Evolutionary conservation across 2,113 vertebrate genomes (phyloP), one percentile per base, ranked within the genome.

Genomic region (Gambusia holbrooki): DNA sequence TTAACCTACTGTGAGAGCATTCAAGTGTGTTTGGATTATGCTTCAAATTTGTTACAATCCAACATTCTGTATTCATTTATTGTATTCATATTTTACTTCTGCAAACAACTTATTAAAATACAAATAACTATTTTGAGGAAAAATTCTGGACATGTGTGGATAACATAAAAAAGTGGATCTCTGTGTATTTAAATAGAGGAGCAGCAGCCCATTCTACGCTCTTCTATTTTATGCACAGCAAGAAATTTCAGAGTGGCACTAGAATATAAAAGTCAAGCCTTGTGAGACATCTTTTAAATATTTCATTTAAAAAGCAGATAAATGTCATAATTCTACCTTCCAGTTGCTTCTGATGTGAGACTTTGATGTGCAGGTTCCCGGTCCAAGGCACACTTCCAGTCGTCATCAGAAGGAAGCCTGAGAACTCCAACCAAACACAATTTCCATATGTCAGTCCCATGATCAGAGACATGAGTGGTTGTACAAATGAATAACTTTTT

Each of bases 361-460:
- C 81, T 90, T 86, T 89, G 89, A 88, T 89, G 76, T 79, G 67
- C 68, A 69, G 19, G 81, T 81, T 77, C 74, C 70, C 51, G 10
- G 81, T 77, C 75, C 81, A 63, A 71, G 62, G 79, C 87, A 82
- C 73, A 74, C 71, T 73, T 69, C 69, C 82, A 71, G 69, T 67
- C 64, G 75, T 74, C 82, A 68, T 83, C 62, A 54, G 33, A 69
- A 73, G 60, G 69, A 73, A 73, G 62, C 42, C 45, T 66, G 45
- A 74, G 74, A 76, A 64, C 65, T 74, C 45, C 58, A 37, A 69
- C 70, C 40, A 81, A 69, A 76, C 78, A 76, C 33, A 82, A 86
- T 87, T 88, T 76, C 73, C 84, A 77, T 86, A 80, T 79, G 77
- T 71, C 82, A 83, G 63, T 77, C 9, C 77, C 77, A 25, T 88